Evolutionary conservation across 30 jellyfish, hydroid and myxozoan genomes (phyloP).

Genomic region (Cassiopea xamachana): DNA sequence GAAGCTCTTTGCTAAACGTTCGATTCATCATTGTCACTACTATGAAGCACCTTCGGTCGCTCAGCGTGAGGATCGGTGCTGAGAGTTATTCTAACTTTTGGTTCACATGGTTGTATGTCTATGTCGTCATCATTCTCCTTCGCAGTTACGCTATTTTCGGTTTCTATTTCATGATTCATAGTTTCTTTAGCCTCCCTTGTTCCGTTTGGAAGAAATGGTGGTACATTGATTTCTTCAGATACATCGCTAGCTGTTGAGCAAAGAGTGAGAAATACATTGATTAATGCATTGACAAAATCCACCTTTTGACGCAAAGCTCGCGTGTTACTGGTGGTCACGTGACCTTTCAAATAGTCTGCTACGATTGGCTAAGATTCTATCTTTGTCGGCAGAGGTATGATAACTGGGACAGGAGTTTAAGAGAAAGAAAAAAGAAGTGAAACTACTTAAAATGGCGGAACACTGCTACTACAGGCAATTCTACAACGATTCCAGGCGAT

Average conservation of each 20-base stretch:
- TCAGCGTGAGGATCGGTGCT: constrained; percentile 46
- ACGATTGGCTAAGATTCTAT: too few relatives aligned
- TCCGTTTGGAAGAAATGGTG: constrained; percentile 29
- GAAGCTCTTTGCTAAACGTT: not conserved
- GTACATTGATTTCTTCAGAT: constrained; percentile 16
- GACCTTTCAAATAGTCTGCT: too few relatives aligned
- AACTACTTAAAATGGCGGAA: too few relatives aligned
- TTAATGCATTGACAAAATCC: not conserved
- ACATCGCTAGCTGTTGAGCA: constrained; percentile 45
- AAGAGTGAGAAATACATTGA: not conserved
- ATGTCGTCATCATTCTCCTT: not conserved
- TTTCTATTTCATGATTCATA: not conserved
- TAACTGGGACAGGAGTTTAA: too few relatives aligned
- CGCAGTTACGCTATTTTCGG: not conserved
- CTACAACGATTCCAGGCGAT: too few relatives aligned
- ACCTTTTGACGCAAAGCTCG: too few relatives aligned
- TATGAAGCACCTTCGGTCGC: not conserved
- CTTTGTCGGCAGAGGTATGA: too few relatives aligned
- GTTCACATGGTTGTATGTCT: not conserved
- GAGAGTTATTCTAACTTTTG: constrained; percentile 12
- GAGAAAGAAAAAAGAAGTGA: too few relatives aligned
- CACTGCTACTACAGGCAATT: too few relatives aligned
- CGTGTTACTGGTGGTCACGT: too few relatives aligned
- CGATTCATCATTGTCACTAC: not conserved
- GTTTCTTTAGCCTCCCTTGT: not conserved